phyloP scores from a whole-genome alignment of 2,888 invertebrate genomes.

The Sarcophaga carnaria region DNA sequence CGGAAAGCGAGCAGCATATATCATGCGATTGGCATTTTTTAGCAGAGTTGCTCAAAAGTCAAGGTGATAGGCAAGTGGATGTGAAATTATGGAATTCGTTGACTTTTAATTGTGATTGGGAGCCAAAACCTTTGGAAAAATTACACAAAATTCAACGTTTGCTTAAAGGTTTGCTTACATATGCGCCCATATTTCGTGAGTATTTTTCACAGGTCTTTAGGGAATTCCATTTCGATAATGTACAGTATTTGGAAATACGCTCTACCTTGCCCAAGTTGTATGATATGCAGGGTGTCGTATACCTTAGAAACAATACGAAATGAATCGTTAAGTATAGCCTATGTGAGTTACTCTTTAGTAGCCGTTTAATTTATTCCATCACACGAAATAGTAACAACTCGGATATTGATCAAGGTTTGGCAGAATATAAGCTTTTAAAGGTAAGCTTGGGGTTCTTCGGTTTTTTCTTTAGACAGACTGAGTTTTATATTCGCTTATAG shows the following conservation, averaged over 20 bases:
- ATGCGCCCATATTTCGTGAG: slow-evolving; percentile 85
- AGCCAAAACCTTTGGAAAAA: slow-evolving; percentile 82
- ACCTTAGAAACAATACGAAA: slow-evolving; percentile 83
- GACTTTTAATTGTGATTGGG: slow-evolving; percentile 83
- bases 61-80: slow-evolving; percentile 80
- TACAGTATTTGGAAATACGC: slow-evolving; percentile 87
- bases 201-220: slow-evolving; percentile 85
- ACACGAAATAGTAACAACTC: slow-evolving; percentile 81
- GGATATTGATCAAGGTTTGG: slow-evolving; percentile 75
- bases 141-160: slow-evolving; percentile 84
- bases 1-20: slow-evolving; percentile 31
- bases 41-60: slow-evolving; percentile 60
- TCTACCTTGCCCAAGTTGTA: slow-evolving; percentile 85
- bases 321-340: slow-evolving; percentile 82
- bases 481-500: too few relatives aligned
- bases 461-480: too few relatives aligned
- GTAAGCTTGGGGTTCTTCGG: too few relatives aligned
- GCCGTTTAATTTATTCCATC: slow-evolving; percentile 87
- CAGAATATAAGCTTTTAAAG: not conserved
- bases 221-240: slow-evolving; percentile 85
- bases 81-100: slow-evolving; percentile 82
- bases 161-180: slow-evolving; percentile 83
- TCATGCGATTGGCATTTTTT: slow-evolving; percentile 74
- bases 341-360: slow-evolving; percentile 85
- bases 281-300: slow-evolving; percentile 85